These are phyloP conservation scores for Nemotelus pantherinus DNA, from an alignment of 2,888 invertebrate species.

Conservation along the genomic window DNA sequence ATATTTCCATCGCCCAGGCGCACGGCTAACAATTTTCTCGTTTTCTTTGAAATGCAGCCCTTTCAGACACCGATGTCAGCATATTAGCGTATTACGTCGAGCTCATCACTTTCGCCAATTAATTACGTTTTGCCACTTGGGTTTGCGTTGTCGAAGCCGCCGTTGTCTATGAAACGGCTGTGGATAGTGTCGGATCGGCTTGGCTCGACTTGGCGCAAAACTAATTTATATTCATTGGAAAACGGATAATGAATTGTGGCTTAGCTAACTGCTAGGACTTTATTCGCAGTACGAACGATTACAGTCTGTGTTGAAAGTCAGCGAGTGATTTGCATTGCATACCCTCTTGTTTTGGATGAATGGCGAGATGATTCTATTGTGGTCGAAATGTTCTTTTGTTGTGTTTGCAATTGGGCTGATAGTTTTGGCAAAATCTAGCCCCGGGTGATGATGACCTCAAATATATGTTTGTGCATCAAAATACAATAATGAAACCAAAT, in stretches of 20 bases:
- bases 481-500: too few species aligned
- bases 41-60: conserved; percentile 27
- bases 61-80: not conserved
- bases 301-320: too few species aligned
- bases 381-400: too few species aligned
- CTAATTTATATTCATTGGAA: conserved; percentile 24
- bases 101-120: conserved; percentile 32
- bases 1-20: conserved; percentile 19
- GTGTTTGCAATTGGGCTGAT: too few species aligned
- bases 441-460: too few species aligned
- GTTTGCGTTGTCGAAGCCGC: not conserved
- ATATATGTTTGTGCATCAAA: too few species aligned
- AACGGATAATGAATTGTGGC: conserved; percentile 9
- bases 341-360: too few species aligned
- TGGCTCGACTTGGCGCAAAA: conserved; percentile 9
- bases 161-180: too few species aligned
- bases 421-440: too few species aligned
- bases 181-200: not conserved
- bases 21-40: conserved; percentile 19
- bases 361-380: too few species aligned
- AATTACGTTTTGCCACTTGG: conserved; percentile 27
- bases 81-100: conserved; percentile 1
- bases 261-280: not conserved
- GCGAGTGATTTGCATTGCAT: too few species aligned
- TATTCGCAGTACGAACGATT: not conserved